Evolutionary conservation across 1,140 invertebrate species (phyloP).

Genomic region (Caenorhabditis remanei): DNA sequence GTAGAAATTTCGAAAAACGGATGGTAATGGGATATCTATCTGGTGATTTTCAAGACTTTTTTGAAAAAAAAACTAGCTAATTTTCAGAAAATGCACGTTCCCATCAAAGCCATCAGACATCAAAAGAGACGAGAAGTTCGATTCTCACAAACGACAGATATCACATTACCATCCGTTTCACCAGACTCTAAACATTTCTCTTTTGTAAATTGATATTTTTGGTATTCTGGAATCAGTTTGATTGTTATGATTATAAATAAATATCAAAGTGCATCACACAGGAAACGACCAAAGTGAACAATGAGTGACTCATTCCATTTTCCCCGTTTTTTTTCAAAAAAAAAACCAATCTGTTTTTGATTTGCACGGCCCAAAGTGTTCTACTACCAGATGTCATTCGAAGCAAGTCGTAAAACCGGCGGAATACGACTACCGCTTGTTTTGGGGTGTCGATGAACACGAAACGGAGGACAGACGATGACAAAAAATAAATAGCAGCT

Average conservation of each 20-base stretch:
- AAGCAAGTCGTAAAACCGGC: neutral
- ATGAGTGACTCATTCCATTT: no score
- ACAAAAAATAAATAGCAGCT: slow-evolving; percentile 25
- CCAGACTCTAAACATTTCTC: neutral
- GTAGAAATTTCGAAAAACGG: no score
- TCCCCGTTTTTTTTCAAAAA: no score
- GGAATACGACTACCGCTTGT: neutral
- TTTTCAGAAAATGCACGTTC: neutral
- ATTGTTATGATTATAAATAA: neutral
- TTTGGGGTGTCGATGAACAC: no score
- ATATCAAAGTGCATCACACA: neutral
- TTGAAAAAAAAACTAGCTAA: neutral
- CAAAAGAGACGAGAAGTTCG: neutral
- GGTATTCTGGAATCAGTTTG: no score
- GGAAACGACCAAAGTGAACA: neutral
- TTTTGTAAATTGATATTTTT: slow-evolving; percentile 28
- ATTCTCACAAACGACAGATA: neutral
- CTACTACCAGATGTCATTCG: slow-evolving; percentile 34
- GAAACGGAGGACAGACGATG: no score
- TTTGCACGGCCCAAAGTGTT: neutral
- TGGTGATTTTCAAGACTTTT: no score
- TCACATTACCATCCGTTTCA: slow-evolving; percentile 9
- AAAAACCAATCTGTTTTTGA: neutral
- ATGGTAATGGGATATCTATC: no score
- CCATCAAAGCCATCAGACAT: neutral